These are phyloP conservation scores for Noctuana brunneofusca DNA, from an alignment of 2,888 invertebrate species.

Conservation along the genomic window DNA sequence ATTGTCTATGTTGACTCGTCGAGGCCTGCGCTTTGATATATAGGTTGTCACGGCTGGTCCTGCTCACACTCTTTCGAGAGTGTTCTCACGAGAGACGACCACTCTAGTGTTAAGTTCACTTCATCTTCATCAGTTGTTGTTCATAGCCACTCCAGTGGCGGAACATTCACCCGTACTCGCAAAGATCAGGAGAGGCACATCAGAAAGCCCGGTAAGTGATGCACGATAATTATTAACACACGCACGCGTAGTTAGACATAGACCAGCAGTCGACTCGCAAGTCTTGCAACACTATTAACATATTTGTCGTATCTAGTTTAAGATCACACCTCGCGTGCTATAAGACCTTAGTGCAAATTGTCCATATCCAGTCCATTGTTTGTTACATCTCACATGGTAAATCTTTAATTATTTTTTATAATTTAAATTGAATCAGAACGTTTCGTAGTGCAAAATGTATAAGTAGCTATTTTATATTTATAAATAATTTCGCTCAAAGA, in stretches of 20 bases:
- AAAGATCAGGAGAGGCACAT: conserved; percentile 54
- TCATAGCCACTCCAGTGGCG: conserved; percentile 78
- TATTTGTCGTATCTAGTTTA: conserved; percentile 18
- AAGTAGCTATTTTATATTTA: too few species aligned
- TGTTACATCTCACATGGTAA: neutral
- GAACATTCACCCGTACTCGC: conserved; percentile 55
- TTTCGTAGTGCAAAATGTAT: neutral
- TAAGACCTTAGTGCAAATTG: conserved; percentile 18
- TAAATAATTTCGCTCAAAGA: too few species aligned
- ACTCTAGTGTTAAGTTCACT: conserved; percentile 65
- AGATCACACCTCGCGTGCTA: conserved; percentile 14
- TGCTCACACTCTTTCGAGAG: conserved; percentile 71
- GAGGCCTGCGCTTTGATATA: conserved; percentile 61
- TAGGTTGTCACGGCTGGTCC: conserved; percentile 49
- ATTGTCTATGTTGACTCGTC: conserved; percentile 64
- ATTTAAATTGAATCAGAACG: neutral
- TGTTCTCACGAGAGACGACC: conserved; percentile 59
- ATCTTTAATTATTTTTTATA: conserved; percentile 2
- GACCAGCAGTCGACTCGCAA: conserved; percentile 6
- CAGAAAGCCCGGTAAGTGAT: conserved; percentile 64
- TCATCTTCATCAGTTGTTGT: conserved; percentile 56
- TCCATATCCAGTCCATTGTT: neutral
- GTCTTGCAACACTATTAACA: conserved; percentile 11
- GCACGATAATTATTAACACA: conserved; percentile 38
- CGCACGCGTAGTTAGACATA: conserved; percentile 21